Base-by-base conservation (phyloP, 1,140 invertebrate species). In the Drosophila hydei region DNA sequence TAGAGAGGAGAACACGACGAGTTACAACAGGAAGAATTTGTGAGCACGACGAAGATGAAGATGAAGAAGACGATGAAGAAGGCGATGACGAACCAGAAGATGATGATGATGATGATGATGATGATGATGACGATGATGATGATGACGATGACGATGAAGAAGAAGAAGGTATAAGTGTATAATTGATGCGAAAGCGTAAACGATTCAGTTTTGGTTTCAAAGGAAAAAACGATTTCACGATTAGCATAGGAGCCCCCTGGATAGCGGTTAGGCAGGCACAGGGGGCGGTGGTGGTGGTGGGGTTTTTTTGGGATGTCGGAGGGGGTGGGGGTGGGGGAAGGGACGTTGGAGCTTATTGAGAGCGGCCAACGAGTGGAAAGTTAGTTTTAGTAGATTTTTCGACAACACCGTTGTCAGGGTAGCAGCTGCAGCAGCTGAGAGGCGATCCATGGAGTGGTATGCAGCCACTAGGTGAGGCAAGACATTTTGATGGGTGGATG, bases 131-230 rank as follows among this genome's bases (percentile, higher is more conserved):
- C 4, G 18, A 19, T 3, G 42, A 9, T 3, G n/a, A 55, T 62
- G n/a, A 8, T 16, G 38, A 16, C 3, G n/a, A 42, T 6, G 30
- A 33, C 3, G 11, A 60, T 4, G 12, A 30, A 21, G 30, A 2
- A 6, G 27, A 21, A 18, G 11, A 63, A 50, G 21, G 45, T 33
- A 30, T 18, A 42, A 48, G 16, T 71, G 51, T 70, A 79, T n/a
- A 60, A 30, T 56, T 63, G 38, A 45, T 25, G 47, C 16, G 30
- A n/a, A 18, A 61, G 33, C 62, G 12, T 51, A 18, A 19, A 43
- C 27, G 55, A 65, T 87, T 84, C 81, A 80, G 81, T 87, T 85
- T 62, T 69, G 80, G 80, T 84, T 84, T 84, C 80, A 87, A 33
- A 42, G 6, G n/a, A 11, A 27, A 27, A 14, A 27, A 14, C 9